Percentiles rank a stretch among this genome's conserved stretches.
Conservation (phyloP, 2,113 vertebrate species). For the Athene noctua region DNA sequence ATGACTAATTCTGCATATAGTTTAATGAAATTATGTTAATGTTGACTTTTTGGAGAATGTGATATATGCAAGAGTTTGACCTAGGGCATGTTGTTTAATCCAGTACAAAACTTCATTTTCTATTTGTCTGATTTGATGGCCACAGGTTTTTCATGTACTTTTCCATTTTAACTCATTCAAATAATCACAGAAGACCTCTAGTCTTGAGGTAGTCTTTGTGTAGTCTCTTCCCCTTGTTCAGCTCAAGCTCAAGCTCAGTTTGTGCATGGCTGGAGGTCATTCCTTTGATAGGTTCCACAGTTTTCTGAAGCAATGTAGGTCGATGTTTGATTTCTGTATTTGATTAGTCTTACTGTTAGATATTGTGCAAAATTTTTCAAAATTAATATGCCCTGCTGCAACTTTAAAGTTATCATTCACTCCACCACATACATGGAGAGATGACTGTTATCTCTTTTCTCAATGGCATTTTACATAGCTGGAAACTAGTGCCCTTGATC, state of each 20-base stretch:
- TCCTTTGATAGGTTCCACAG: not conserved
- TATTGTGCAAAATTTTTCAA: not conserved
- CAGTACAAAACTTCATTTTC: not conserved
- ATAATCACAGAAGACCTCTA: not conserved
- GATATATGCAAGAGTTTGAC: not conserved
- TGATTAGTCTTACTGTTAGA: not conserved
- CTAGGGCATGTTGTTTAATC: not conserved
- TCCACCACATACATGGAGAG: not conserved
- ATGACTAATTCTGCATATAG: not conserved
- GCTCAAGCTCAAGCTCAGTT: fast-evolving
- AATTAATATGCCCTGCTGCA: not conserved
- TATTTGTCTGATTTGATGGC: not conserved
- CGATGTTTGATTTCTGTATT: not conserved
- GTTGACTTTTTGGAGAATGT: not conserved
- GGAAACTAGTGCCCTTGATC: not conserved
- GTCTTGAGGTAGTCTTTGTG: not conserved
- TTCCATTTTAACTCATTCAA: not conserved
- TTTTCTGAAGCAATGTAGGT: not conserved
- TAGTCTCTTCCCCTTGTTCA: not conserved
- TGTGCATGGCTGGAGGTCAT: not conserved
- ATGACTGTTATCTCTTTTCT: not conserved
- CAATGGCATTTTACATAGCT: not conserved
- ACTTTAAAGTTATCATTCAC: not conserved
- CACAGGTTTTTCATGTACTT: not conserved
- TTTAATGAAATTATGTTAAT: not conserved